phyloP scores from a whole-genome alignment of 1,140 invertebrate genomes.

The Drosophila simulans region DNA sequence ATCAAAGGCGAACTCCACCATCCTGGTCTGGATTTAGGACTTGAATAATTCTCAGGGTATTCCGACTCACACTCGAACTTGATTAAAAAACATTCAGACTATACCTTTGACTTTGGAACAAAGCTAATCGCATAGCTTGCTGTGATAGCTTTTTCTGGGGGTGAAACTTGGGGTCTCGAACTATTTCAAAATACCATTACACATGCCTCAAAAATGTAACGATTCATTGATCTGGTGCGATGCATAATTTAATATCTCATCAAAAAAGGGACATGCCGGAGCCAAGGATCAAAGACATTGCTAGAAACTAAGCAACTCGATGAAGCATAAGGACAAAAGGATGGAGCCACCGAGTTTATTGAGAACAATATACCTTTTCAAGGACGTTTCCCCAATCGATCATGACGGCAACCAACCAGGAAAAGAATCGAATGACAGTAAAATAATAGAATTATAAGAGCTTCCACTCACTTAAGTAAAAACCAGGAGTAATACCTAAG shows the following conservation, averaged over 20 bases:
- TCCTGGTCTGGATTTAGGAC: background rate
- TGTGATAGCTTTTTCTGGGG: background rate
- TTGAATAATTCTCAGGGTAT: background rate
- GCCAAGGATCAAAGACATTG: background rate
- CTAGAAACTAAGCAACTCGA: background rate
- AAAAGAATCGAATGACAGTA: slow-evolving; percentile 25
- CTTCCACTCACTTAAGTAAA: background rate
- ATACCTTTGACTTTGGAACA: background rate
- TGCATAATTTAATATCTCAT: background rate
- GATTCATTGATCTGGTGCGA: background rate
- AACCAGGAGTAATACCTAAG: no score
- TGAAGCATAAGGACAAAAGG: background rate
- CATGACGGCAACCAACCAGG: background rate
- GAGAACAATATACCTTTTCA: background rate
- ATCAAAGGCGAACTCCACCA: slow-evolving; percentile 48
- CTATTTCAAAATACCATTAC: no score
- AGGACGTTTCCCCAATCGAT: slow-evolving; percentile 7
- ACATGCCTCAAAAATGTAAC: no score
- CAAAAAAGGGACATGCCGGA: background rate
- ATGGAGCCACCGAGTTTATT: slow-evolving; percentile 1
- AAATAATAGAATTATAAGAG: slow-evolving; percentile 39
- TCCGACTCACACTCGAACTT: background rate
- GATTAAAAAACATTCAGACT: background rate
- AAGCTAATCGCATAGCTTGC: background rate
- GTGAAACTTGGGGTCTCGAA: background rate